Evolutionary conservation across 2,797 vertebrate species (phyloP), one percentile per base, ranked within the genome.

Genomic region (Trichosurus vulpecula): DNA sequence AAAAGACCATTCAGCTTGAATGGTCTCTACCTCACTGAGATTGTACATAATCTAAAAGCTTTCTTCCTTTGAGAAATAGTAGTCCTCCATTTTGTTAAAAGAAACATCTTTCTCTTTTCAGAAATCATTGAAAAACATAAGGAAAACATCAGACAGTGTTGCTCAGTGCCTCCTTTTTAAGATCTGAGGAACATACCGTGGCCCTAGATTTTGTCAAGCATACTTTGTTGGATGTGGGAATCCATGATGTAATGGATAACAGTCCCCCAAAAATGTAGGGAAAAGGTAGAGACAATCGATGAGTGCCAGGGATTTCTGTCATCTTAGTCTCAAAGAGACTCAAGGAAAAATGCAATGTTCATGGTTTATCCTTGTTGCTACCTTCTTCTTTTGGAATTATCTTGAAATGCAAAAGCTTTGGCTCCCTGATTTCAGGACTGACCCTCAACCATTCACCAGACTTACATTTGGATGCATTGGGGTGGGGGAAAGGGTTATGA

Each of bases 41-140:
- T 11, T 4, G 0, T 12, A 12, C 35, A 54, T 57, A 94, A 90
- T 27, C 41, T 30, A 94, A 94, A 92, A 30, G 55, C 91, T 41
- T 90, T 93, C 92, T 81, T 6, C 22, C 9, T 90, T 81, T 93
- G 13, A 61, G 1, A 52, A 54, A 56, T n/a, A 61, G 31, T 51
- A 41, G 58, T 52, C 52, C 81, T 57, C 13, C n/a, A 27, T 54
- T 94, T 90, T 58, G 56, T 8, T 93, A 96, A 74, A n/a, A 96
- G 52, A 92, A 87, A 6, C 55, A 4, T 27, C 25, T 19, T 27
- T 51, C 12, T 81, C 52, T 93, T 97, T 94, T 55, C 57, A 90
- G 53, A 95, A 35, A 89, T 1, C 57, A 35, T 47, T 90, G 41
- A 29, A 90, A 93, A 92, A 92, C 12, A 81, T 54, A 87, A 29